Conservation (phyloP, 2,113 vertebrate species). For the Hippocampus mohnikei region DNA sequence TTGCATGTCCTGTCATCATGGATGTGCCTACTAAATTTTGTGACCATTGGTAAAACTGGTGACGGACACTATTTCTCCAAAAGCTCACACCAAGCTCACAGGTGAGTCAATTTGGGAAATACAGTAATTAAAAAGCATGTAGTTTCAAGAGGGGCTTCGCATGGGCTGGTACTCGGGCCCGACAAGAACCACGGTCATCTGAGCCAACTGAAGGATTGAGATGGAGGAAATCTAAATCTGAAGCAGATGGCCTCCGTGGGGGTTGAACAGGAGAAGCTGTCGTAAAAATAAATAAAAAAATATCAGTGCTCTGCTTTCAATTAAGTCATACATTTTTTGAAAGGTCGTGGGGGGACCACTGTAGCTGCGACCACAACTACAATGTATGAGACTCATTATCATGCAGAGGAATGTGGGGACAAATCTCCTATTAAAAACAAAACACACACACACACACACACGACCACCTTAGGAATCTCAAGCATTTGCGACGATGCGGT, state of each 20-base stretch:
- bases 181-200: constrained; percentile 51
- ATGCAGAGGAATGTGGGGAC: constrained; percentile 45
- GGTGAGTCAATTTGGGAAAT: not conserved
- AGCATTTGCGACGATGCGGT: constrained; percentile 9
- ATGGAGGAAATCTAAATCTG: constrained; percentile 71
- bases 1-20: not conserved
- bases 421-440: not conserved
- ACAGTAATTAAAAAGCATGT: not conserved
- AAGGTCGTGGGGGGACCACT: constrained; percentile 31
- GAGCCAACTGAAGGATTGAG: constrained; percentile 55
- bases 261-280: constrained; percentile 67
- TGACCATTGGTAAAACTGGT: not conserved
- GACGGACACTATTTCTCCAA: not conserved
- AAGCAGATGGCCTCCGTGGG: constrained; percentile 79
- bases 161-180: not conserved
- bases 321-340: constrained; percentile 63
- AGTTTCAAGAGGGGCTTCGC: not conserved
- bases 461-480: constrained; percentile 34
- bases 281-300: constrained; percentile 31
- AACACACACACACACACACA: not conserved
- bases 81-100: not conserved
- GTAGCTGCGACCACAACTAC: constrained; percentile 36
- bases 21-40: not conserved
- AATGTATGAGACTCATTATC: constrained; percentile 47
- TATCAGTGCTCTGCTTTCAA: constrained; percentile 72